Percentiles rank a stretch among this genome's conserved stretches.
phyloP scores from a whole-genome alignment of 2,113 vertebrate genomes.

The Passer domesticus region DNA sequence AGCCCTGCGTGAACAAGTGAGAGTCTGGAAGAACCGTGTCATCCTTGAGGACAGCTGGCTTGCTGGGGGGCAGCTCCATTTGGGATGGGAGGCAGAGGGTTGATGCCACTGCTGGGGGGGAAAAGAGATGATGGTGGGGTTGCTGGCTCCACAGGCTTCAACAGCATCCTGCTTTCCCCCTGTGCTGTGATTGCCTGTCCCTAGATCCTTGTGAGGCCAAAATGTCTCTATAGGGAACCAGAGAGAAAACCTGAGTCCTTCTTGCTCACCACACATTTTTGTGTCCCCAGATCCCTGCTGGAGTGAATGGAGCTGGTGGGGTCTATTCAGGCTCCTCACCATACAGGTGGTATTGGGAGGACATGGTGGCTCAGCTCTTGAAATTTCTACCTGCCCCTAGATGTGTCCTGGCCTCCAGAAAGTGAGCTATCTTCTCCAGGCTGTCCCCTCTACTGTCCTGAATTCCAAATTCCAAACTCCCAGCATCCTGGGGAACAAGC shows the following conservation, averaged over 20 bases:
- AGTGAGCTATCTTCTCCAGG: neutral
- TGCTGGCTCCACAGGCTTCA: neutral
- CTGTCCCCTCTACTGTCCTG: neutral
- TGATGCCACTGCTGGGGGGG: neutral
- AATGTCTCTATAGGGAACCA: neutral
- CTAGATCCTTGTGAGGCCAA: neutral
- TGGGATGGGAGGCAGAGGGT: neutral
- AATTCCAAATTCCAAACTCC: neutral
- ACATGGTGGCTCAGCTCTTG: neutral
- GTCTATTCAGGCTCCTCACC: neutral
- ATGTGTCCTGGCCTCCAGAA: neutral
- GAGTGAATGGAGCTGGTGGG: neutral
- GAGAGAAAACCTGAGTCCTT: neutral
- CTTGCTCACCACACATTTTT: neutral
- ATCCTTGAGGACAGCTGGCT: neutral
- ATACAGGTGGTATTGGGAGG: neutral
- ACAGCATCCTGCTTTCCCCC: neutral
- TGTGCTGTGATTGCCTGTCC: neutral
- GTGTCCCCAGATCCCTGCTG: neutral
- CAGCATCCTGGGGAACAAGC: neutral
- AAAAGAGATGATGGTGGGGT: no score
- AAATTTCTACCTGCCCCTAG: neutral
- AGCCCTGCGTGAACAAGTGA: neutral
- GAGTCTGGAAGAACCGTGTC: accelerated
- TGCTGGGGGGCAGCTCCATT: neutral